Evolutionary conservation across 1,140 invertebrate species (phyloP).

Genomic region (Heliconius hewitsoni): DNA sequence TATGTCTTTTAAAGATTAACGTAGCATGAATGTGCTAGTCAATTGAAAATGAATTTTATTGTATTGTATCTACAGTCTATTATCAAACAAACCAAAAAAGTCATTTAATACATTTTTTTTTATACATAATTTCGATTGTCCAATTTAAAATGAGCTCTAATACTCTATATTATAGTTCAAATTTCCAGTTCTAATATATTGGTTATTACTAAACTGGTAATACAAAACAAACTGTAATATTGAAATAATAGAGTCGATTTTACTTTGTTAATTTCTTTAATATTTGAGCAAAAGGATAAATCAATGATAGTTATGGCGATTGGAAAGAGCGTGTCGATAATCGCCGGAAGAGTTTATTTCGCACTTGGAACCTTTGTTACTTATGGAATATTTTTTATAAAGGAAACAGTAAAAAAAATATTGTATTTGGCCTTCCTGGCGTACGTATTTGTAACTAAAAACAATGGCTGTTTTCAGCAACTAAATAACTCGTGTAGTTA

Average conservation of each 20-base stretch:
- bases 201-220: constrained; percentile 15
- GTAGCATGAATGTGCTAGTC: neutral
- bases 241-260: neutral
- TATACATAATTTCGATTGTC: neutral
- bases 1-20: constrained; percentile 13
- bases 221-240: neutral
- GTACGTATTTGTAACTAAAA: no score
- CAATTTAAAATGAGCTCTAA: constrained; percentile 27
- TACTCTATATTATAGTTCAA: neutral
- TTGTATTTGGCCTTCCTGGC: neutral
- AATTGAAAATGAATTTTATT: constrained; percentile 8
- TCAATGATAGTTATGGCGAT: constrained; percentile 40
- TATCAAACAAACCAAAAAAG: neutral
- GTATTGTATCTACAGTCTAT: fast-evolving
- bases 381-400: neutral
- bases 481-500: no score
- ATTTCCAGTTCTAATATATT: constrained; percentile 2
- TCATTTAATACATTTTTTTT: neutral
- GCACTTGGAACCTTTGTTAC: constrained; percentile 7
- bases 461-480: no score
- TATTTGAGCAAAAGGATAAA: constrained; percentile 34
- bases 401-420: neutral
- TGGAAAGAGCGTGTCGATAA: constrained; percentile 40
- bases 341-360: constrained; percentile 34
- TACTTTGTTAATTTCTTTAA: neutral